Percentiles rank a stretch among this genome's conserved stretches.
These are phyloP conservation scores for Pangasius djambal DNA, from an alignment of 2,797 vertebrate species.

Conservation along the genomic window DNA sequence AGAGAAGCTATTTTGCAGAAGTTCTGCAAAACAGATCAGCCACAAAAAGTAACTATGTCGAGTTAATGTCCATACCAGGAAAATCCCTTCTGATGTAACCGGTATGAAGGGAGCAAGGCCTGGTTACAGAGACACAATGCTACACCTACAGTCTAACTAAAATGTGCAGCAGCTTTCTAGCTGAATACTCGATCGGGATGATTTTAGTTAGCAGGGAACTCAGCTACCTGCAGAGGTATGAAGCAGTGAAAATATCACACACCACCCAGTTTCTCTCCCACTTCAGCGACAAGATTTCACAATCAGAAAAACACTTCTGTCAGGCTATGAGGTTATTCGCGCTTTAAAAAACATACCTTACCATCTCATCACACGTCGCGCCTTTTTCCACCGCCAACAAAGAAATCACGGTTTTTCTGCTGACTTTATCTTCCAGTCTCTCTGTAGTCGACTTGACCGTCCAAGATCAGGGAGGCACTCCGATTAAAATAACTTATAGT, in stretches of 20 bases:
- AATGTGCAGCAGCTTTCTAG: background rate
- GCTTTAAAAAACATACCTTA: constrained; percentile 9
- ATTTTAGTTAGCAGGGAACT: background rate
- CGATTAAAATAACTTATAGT: constrained; percentile 19
- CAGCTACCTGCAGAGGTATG: constrained; percentile 15
- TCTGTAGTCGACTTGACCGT: constrained; percentile 27
- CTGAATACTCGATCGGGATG: background rate
- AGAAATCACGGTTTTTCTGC: background rate
- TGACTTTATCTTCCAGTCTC: background rate
- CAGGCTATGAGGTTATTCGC: background rate
- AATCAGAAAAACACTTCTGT: background rate
- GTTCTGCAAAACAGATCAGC: background rate
- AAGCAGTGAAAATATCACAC: background rate
- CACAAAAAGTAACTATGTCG: background rate
- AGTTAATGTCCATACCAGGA: background rate
- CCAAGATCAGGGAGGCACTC: constrained; percentile 18
- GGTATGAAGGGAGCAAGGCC: background rate
- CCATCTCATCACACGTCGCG: constrained; percentile 21
- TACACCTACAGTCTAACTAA: background rate
- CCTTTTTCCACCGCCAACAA: background rate
- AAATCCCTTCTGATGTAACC: background rate
- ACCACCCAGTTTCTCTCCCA: background rate
- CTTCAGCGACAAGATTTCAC: background rate
- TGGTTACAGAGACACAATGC: background rate
- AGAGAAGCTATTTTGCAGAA: constrained; percentile 5